These are phyloP conservation scores for Variabilichromis moorii DNA, from an alignment of 2,113 vertebrate genomes.

Conservation along the genomic window DNA sequence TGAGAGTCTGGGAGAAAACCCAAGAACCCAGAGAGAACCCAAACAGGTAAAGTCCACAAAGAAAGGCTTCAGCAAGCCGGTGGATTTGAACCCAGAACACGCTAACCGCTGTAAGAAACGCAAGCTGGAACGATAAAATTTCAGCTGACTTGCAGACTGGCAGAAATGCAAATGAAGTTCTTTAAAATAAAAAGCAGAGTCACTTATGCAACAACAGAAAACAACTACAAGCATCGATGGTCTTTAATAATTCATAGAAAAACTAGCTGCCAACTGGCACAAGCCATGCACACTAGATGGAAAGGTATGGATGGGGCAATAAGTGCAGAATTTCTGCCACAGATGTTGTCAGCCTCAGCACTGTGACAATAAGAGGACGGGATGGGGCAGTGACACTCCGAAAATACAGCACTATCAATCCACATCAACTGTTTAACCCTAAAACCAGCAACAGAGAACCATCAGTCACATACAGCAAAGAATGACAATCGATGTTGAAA, in stretches of 20 bases:
- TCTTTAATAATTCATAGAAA: not conserved
- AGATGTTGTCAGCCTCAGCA: not conserved
- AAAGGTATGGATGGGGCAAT: not conserved
- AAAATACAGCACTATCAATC: not conserved
- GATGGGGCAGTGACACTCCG: not conserved
- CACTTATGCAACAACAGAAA: not conserved
- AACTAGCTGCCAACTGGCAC: not conserved
- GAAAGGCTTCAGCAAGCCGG: not conserved
- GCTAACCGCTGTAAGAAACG: not conserved
- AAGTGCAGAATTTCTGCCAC: not conserved
- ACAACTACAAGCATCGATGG: not conserved
- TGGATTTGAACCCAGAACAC: not conserved
- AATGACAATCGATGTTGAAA: not conserved
- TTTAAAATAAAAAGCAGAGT: not conserved
- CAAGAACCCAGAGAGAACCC: not conserved
- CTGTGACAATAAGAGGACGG: not conserved
- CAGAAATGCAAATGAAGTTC: not conserved
- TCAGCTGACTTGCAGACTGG: not conserved
- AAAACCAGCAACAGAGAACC: not conserved
- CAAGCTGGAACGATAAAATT: not conserved
- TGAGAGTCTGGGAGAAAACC: not conserved
- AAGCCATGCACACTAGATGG: not conserved
- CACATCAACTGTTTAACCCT: not conserved
- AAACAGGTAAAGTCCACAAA: not conserved
- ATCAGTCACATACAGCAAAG: not conserved